Evolutionary conservation across 2,797 vertebrate species (phyloP).

Genomic region (Pseudochaenichthys georgianus): DNA sequence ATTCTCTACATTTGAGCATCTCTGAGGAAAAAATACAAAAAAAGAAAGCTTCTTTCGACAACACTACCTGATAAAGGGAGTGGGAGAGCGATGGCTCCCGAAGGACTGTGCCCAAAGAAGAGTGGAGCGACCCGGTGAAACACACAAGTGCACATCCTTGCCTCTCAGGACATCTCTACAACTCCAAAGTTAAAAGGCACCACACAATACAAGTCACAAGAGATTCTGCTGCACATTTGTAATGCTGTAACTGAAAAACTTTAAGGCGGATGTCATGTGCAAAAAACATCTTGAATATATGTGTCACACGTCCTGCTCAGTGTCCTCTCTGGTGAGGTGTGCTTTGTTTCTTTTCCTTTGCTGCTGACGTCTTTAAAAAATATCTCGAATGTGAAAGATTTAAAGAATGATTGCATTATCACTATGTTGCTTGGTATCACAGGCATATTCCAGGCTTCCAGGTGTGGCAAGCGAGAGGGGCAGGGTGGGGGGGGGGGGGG

Average conservation of each 20-base stretch:
- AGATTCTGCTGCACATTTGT: constrained; percentile 87
- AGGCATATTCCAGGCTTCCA: constrained; percentile 80
- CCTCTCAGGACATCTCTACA: constrained; percentile 68
- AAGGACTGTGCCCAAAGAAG: constrained; percentile 67
- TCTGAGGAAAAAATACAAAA: constrained; percentile 59
- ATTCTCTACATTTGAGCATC: constrained; percentile 76
- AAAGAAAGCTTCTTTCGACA: constrained; percentile 64
- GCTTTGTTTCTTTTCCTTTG: constrained; percentile 77
- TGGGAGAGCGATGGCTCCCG: constrained; percentile 56
- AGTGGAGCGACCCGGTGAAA: constrained; percentile 68
- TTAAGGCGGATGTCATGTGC: constrained; percentile 95
- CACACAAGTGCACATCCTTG: constrained; percentile 60
- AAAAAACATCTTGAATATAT: constrained; percentile 83
- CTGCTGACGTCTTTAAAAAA: constrained; percentile 68
- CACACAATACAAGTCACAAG: constrained; percentile 90
- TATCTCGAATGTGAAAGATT: constrained; percentile 72
- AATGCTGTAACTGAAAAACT: constrained; percentile 85
- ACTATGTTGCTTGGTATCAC: constrained; percentile 77
- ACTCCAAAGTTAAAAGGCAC: constrained; percentile 91
- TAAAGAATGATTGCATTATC: constrained; percentile 82
- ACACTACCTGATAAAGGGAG: constrained; percentile 81
- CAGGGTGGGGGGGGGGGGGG: neutral
- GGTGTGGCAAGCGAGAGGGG: constrained; percentile 43
- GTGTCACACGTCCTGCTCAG: constrained; percentile 60
- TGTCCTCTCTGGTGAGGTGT: constrained; percentile 73